Evolutionary conservation across 2,113 vertebrate species (phyloP).

Genomic region (Stegostoma tigrinum): DNA sequence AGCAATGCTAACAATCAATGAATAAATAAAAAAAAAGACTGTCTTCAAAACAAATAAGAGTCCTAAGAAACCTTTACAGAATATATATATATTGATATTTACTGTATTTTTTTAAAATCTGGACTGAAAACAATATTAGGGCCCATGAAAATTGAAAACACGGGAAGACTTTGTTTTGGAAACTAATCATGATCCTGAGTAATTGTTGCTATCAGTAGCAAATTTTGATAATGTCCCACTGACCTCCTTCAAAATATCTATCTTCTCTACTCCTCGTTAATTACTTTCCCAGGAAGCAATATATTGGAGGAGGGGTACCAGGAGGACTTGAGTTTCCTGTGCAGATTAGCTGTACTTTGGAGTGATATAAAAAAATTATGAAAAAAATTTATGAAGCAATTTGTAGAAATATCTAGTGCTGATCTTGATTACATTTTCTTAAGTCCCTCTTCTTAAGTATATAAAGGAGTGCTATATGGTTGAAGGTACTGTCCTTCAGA

Average conservation of each 20-base stretch:
- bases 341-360: background rate
- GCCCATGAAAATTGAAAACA: background rate
- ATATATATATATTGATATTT: background rate
- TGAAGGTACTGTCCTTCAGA: background rate
- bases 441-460: too few relatives aligned
- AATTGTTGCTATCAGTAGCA: background rate
- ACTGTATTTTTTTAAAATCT: background rate
- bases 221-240: background rate
- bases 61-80: background rate
- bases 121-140: background rate
- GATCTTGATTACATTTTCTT: background rate
- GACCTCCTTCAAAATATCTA: background rate
- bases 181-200: background rate
- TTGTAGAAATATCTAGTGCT: background rate
- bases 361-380: background rate
- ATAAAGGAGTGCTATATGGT: background rate
- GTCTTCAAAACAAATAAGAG: background rate
- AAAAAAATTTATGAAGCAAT: background rate
- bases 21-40: background rate
- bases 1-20: too few relatives aligned
- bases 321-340: background rate
- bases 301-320: too few relatives aligned
- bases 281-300: background rate
- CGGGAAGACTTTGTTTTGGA: background rate
- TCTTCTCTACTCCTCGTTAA: background rate